Evolutionary conservation across 2,888 invertebrate species (phyloP).

Genomic region (Bunonema sp.): DNA sequence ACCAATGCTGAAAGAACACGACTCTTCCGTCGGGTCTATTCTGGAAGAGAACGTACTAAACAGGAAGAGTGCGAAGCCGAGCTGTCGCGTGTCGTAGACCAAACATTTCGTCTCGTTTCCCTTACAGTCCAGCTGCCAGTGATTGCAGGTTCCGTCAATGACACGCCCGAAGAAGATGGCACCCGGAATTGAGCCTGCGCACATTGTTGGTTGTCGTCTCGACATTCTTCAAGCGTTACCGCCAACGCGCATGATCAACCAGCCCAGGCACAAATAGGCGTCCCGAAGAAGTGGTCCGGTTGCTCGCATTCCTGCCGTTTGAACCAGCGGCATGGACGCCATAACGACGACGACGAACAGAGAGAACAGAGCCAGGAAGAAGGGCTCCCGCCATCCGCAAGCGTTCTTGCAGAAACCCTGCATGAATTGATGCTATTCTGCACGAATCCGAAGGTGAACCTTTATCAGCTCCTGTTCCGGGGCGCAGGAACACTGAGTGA

Average conservation of each 20-base stretch:
- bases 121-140: slow-evolving; percentile 14
- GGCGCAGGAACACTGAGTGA: slow-evolving; percentile 8
- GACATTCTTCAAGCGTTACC: slow-evolving; percentile 2
- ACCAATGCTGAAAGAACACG: too few species aligned
- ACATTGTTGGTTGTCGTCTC: not conserved
- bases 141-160: slow-evolving; percentile 16
- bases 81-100: slow-evolving; percentile 12
- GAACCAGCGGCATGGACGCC: slow-evolving; percentile 15
- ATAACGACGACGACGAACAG: slow-evolving; percentile 15
- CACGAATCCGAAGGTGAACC: not conserved
- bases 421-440: not conserved
- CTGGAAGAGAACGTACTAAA: slow-evolving; percentile 21
- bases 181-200: slow-evolving; percentile 16
- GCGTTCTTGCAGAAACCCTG: not conserved
- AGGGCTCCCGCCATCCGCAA: slow-evolving; percentile 2
- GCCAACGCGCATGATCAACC: slow-evolving; percentile 19
- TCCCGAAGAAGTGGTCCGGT: slow-evolving; percentile 6
- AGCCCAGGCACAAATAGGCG: slow-evolving; percentile 20
- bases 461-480: slow-evolving; percentile 4
- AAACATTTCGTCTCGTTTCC: slow-evolving; percentile 16
- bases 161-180: slow-evolving; percentile 17
- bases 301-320: slow-evolving; percentile 8
- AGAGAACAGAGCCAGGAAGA: slow-evolving; percentile 16
- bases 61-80: slow-evolving; percentile 12
- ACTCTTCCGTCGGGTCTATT: too few species aligned